Evolutionary conservation across 2,113 vertebrate species (phyloP).

Genomic region (Callospermophilus lateralis): DNA sequence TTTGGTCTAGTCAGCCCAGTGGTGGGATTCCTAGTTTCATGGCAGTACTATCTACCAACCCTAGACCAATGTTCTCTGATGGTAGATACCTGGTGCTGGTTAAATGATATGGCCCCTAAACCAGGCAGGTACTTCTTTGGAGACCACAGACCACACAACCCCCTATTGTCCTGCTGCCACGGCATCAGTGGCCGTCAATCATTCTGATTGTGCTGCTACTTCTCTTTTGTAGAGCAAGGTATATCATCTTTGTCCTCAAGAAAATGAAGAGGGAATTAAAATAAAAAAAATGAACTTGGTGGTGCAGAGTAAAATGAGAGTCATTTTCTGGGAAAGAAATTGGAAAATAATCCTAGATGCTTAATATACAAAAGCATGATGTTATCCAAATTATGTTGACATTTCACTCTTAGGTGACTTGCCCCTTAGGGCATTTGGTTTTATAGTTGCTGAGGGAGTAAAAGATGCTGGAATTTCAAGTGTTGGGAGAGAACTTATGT

Average conservation of each 20-base stretch:
- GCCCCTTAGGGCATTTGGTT: background rate
- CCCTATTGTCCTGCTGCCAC: background rate
- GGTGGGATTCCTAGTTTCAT: background rate
- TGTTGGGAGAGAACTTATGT: background rate
- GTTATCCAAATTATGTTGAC: background rate
- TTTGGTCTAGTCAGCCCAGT: background rate
- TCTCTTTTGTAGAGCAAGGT: background rate
- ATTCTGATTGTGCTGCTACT: background rate
- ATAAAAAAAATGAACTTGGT: background rate
- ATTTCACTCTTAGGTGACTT: background rate
- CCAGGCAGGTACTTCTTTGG: background rate
- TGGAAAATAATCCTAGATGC: background rate
- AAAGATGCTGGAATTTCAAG: background rate
- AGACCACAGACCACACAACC: background rate
- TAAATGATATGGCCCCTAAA: background rate
- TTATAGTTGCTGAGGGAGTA: background rate
- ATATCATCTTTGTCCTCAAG: background rate
- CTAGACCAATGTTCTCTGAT: background rate
- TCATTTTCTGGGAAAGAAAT: background rate
- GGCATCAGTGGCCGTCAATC: background rate
- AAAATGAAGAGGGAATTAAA: background rate
- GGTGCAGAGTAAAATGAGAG: background rate
- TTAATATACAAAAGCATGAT: background rate
- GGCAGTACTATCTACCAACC: background rate
- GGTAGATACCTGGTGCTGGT: background rate